phyloP scores from a whole-genome alignment of 2,113 vertebrate genomes.

The Tamias sibiricus region DNA sequence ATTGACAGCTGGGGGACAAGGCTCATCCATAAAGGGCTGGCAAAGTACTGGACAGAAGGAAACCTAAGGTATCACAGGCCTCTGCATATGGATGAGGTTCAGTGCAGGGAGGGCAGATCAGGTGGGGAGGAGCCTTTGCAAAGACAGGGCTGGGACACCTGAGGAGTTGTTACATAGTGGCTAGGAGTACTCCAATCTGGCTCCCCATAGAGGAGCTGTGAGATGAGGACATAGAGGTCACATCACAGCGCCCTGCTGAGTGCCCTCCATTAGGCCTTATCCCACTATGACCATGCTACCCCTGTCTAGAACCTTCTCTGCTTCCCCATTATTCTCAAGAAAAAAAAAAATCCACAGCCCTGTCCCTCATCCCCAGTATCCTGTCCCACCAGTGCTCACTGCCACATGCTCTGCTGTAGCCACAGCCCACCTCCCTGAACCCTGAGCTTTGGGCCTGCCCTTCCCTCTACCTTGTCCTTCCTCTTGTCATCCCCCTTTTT shows the following conservation, averaged over 20 bases:
- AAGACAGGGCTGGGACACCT: not conserved
- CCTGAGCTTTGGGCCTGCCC: not conserved
- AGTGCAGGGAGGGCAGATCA: too few relatives aligned
- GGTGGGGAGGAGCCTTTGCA: not conserved
- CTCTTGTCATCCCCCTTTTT: not conserved
- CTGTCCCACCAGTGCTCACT: rapidly evolving
- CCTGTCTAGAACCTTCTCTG: slow-evolving; percentile 1
- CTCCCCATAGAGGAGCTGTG: not conserved
- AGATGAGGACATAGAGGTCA: not conserved
- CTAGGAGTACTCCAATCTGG: not conserved
- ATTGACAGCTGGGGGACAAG: not conserved
- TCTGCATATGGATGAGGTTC: not conserved
- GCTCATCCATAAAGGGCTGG: not conserved
- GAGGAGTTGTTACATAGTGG: not conserved
- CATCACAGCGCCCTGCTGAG: not conserved
- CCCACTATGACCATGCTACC: not conserved
- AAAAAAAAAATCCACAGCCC: not conserved
- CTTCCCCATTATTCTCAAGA: not conserved
- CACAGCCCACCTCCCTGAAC: not conserved
- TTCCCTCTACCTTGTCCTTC: not conserved
- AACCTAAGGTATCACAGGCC: too few relatives aligned
- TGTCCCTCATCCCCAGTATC: not conserved
- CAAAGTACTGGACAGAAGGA: not conserved
- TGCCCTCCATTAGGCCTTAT: not conserved
- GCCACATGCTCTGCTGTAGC: not conserved